These are phyloP conservation scores for Dolichomitus sp. DNA, from an alignment of 2,888 invertebrate species.

Conservation along the genomic window DNA sequence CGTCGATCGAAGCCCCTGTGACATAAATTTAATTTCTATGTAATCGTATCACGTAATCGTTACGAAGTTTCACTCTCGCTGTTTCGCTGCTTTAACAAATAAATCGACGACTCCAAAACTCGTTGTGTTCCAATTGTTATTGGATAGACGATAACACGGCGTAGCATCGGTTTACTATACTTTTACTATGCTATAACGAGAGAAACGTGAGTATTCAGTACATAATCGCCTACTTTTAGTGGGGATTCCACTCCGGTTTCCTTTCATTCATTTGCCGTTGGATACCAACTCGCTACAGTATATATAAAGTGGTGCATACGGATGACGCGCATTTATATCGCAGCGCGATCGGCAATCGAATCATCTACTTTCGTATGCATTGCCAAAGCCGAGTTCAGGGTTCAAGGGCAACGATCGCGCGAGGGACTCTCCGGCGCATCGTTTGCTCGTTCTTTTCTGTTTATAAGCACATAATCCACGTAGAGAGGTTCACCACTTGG, in stretches of 20 bases:
- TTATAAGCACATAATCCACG: background rate
- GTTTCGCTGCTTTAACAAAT: background rate
- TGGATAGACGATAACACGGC: background rate
- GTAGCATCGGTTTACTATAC: slow-evolving; percentile 2
- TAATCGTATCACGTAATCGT: slow-evolving; percentile 66
- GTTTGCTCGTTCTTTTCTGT: background rate
- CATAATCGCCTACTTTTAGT: background rate
- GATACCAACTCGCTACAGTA: background rate
- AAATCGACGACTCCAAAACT: background rate
- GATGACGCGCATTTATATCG: slow-evolving; percentile 28
- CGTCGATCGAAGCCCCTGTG: slow-evolving; percentile 55
- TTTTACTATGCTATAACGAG: background rate
- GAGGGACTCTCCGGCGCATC: background rate
- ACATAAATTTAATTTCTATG: slow-evolving; percentile 65
- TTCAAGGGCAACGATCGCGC: slow-evolving; percentile 59
- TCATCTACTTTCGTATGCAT: slow-evolving; percentile 40
- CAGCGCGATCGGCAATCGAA: slow-evolving; percentile 39
- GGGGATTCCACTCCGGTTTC: background rate
- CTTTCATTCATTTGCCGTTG: slow-evolving; percentile 13
- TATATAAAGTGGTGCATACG: slow-evolving; percentile 7
- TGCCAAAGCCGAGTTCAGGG: slow-evolving; percentile 55
- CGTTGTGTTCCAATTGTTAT: background rate
- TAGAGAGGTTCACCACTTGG: background rate
- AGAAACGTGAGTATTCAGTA: background rate
- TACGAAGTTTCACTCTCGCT: slow-evolving; percentile 63